Conservation (phyloP, 1,140 invertebrate species). For the Procambarus virginalis region DNA sequence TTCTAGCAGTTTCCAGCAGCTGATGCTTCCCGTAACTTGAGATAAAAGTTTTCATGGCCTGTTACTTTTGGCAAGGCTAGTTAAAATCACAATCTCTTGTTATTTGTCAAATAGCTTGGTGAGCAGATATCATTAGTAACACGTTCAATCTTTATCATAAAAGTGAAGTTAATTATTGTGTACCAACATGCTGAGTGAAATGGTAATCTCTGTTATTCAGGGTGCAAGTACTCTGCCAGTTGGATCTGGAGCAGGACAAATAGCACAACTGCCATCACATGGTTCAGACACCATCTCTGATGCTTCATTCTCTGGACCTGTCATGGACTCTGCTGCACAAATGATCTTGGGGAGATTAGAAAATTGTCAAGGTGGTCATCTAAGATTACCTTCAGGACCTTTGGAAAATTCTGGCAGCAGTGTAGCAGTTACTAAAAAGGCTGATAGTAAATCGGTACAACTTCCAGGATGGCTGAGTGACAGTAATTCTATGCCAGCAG, state of each 20-base stretch:
- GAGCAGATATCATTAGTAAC: background rate
- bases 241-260: background rate
- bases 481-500: conserved; percentile 73
- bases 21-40: too few species aligned
- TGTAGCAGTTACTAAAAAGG: background rate
- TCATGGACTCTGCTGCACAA: background rate
- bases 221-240: background rate
- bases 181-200: background rate
- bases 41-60: too few species aligned
- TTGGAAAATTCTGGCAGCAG: background rate
- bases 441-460: background rate
- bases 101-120: background rate
- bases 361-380: background rate
- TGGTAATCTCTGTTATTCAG: background rate
- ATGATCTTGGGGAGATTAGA: background rate
- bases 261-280: background rate
- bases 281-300: background rate
- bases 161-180: background rate
- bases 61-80: too few species aligned
- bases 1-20: too few species aligned
- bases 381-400: background rate
- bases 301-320: background rate
- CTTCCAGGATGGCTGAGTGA: conserved; percentile 56
- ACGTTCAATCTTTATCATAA: background rate
- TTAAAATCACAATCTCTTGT: background rate